Base-by-base conservation (phyloP, 2,797 vertebrate genomes). In the Glyptemys insculpta region DNA sequence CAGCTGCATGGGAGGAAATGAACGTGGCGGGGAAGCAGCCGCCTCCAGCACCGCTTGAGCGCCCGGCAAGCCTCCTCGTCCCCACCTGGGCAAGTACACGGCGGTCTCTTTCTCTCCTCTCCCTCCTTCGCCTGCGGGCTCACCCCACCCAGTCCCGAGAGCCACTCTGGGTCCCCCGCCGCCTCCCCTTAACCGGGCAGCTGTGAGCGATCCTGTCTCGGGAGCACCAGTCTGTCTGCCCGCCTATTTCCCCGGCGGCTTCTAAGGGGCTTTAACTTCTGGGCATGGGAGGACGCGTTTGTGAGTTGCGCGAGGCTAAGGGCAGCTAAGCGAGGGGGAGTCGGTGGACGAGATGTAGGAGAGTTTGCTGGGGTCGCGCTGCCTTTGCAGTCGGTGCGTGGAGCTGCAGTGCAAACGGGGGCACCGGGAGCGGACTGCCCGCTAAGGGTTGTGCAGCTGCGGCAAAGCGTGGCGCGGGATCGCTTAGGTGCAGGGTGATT, bases 1-100 rank as follows among this genome's bases (percentile, higher is more conserved):
- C 97, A 98, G 98, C 97, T 98, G 98, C 88, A 98, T 98, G 98
- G 99, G 99, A 99, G 99, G 99, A 99, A 97, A 99, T 99, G 99
- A 99, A 98, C 96, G 98, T 98, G 98, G 95, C 98, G 96, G 98
- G 98, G 98, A 98, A 98, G 92, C 98, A 97, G 95, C 97, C 98
- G 92, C 98, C 98, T 88, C 98, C 98, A 98, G 95, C 94, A 84
- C 98, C 98, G 97, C 98, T 98, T 93, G 98, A 99, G 98, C 98
- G 98, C 98, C 98, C 99, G 85, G 98, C 97, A 98, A 98, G 98
- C 98, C 98, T 99, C 47, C 98, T 98, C 97, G 98, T 98, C 86
- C 98, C 99, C 95, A 98, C 98, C 98, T 98, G 98, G 99, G 99
- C 98, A 98, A 99, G 99, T 98, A 97, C 47, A 23, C 47, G 50